A percentile compares a stretch with the other conserved stretches of the same genome.
Conservation (phyloP, 2,797 vertebrate species). For the Cygnus olor region DNA sequence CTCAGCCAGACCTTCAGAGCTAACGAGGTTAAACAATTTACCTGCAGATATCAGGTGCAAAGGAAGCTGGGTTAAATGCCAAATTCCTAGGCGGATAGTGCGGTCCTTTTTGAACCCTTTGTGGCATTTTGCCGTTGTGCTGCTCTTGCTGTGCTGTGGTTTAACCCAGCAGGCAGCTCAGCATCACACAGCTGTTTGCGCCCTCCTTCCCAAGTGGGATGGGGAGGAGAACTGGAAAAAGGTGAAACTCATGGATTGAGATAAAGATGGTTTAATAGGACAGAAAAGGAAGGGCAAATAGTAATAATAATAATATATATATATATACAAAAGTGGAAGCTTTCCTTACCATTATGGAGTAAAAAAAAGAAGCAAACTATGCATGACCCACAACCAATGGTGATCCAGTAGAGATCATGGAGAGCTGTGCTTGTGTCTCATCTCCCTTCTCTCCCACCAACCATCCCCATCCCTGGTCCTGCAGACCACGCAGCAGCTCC, state of each 20-base stretch:
- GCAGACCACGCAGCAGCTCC: not conserved
- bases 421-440: not conserved
- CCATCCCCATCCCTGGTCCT: not conserved
- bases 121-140: not conserved
- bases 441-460: not conserved
- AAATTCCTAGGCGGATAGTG: not conserved
- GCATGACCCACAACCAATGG: accelerated
- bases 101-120: not conserved
- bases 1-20: not conserved
- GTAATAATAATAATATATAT: too few species aligned
- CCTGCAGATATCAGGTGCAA: not conserved
- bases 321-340: not conserved
- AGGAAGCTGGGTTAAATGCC: not conserved
- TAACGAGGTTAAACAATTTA: not conserved
- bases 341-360: not conserved
- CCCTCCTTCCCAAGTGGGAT: too few species aligned
- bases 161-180: too few species aligned
- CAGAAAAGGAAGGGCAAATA: too few species aligned
- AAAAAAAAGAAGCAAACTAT: not conserved
- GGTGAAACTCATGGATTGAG: too few species aligned
- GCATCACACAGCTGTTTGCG: too few species aligned
- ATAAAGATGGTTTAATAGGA: too few species aligned
- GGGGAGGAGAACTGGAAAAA: too few species aligned
- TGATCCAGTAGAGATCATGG: not conserved
- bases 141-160: not conserved